Percentiles rank a stretch among this genome's conserved stretches.
phyloP scores from a whole-genome alignment of 2,888 invertebrate species.

The Cryptops parisi region DNA sequence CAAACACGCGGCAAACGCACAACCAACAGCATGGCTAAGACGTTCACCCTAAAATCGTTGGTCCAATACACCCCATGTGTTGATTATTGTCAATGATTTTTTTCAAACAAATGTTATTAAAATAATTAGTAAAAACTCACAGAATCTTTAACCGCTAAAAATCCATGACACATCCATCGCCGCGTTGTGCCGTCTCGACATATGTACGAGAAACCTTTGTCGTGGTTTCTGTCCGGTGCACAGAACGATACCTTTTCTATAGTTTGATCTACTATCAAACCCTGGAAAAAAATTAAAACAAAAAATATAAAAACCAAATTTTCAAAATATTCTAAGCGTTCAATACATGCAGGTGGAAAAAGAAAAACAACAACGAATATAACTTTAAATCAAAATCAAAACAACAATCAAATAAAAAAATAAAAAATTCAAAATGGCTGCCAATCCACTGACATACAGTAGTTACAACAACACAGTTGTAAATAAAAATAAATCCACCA shows the following conservation, averaged over 20 bases:
- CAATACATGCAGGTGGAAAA: not conserved
- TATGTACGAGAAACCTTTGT: conserved; percentile 96
- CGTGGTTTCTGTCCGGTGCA: conserved; percentile 95
- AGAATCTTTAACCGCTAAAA: conserved; percentile 85
- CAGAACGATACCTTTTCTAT: conserved; percentile 99
- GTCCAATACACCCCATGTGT: too few species aligned
- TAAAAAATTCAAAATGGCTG: too few species aligned
- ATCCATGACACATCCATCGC: conserved; percentile 99
- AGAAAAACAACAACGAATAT: not conserved
- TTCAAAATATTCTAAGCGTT: too few species aligned
- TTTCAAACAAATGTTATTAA: too few species aligned
- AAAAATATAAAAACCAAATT: too few species aligned
- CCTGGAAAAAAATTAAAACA: conserved; percentile 40
- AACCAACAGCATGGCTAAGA: conserved; percentile 96
- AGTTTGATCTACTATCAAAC: conserved; percentile 96
- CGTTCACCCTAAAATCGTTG: conserved; percentile 76
- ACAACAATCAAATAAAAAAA: too few species aligned
- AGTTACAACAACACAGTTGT: too few species aligned
- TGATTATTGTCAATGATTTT: too few species aligned
- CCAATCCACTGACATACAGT: too few species aligned
- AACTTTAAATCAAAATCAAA: conserved; percentile 10
- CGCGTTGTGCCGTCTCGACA: conserved; percentile 97
- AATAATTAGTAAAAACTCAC: too few species aligned
- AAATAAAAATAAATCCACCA: too few species aligned
- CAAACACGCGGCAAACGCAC: conserved; percentile 95